phyloP scores from a whole-genome alignment of 2,888 invertebrate genomes.

The Habrosyne pyritoides region DNA sequence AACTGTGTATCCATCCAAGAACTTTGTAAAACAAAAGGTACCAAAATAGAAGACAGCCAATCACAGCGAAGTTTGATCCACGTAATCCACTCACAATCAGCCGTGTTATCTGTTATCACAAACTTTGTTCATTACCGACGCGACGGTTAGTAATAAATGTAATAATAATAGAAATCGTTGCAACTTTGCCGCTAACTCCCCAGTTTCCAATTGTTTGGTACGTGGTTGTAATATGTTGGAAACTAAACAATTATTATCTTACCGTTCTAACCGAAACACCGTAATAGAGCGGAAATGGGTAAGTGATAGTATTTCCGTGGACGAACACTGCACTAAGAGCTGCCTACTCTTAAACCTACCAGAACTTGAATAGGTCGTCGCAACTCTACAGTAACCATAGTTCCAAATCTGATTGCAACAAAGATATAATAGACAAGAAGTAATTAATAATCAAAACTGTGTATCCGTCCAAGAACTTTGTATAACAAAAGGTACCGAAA shows the following conservation, averaged over 20 bases:
- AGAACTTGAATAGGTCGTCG: no score
- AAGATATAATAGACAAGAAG: no score
- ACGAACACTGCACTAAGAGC: no score
- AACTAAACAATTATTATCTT: background rate
- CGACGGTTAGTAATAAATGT: conserved; percentile 19
- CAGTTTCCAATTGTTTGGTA: conserved; percentile 15
- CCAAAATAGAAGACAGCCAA: conserved; percentile 4
- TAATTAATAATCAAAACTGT: no score
- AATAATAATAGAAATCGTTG: conserved; percentile 20
- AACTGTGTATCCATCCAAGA: background rate
- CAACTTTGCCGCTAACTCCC: conserved; percentile 11
- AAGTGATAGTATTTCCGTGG: no score
- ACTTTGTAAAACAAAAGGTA: background rate
- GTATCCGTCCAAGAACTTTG: background rate
- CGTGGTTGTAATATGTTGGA: conserved; percentile 5
- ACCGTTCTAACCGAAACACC: no score
- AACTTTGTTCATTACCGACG: conserved; percentile 25
- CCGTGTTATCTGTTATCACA: background rate
- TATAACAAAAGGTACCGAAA: background rate
- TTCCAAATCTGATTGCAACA: no score
- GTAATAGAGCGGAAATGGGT: no score
- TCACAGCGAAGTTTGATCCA: conserved; percentile 12
- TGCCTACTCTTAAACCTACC: no score
- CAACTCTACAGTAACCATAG: no score
- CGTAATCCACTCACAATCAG: background rate